phyloP scores from a whole-genome alignment of 2,888 invertebrate genomes.

The Cerceris rybyensis region DNA sequence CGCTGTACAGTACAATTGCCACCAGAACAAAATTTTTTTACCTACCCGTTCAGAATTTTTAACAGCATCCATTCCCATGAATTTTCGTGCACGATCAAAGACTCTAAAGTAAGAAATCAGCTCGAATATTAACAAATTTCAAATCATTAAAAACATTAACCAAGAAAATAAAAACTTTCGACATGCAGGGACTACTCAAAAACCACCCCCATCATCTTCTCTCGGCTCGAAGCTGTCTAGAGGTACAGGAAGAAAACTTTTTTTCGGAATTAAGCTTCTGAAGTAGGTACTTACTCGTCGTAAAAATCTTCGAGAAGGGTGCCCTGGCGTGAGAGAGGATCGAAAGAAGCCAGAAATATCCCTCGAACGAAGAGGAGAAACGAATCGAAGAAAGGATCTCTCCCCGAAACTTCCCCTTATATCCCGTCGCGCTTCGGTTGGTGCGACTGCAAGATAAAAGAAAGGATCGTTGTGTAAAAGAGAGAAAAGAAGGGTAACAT shows the following conservation, averaged over 20 bases:
- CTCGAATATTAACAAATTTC: too few relatives aligned
- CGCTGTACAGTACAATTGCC: too few relatives aligned
- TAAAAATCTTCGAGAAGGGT: slow-evolving; percentile 48
- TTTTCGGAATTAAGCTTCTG: slow-evolving; percentile 45
- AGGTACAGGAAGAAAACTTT: slow-evolving; percentile 29
- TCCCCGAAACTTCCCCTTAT: slow-evolving; percentile 46
- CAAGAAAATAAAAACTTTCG: too few relatives aligned
- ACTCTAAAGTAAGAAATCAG: too few relatives aligned
- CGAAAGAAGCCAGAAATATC: slow-evolving; percentile 33
- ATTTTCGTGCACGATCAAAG: too few relatives aligned
- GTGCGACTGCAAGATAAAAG: slow-evolving; percentile 20
- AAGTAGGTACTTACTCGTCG: slow-evolving; percentile 55
- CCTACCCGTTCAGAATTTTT: too few relatives aligned
- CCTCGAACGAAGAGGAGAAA: slow-evolving; percentile 15
- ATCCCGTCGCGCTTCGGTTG: slow-evolving; percentile 2
- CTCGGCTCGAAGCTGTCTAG: slow-evolving; percentile 29
- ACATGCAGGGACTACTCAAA: too few relatives aligned
- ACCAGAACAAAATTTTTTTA: too few relatives aligned
- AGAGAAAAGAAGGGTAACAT: not conserved
- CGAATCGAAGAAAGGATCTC: slow-evolving; percentile 43
- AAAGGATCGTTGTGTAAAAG: not conserved
- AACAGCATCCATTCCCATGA: too few relatives aligned
- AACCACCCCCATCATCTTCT: slow-evolving; percentile 1
- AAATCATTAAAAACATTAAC: too few relatives aligned
- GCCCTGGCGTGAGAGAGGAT: not conserved